Evolutionary conservation across 1,140 invertebrate species (phyloP).

Genomic region (Drosophila albomicans): DNA sequence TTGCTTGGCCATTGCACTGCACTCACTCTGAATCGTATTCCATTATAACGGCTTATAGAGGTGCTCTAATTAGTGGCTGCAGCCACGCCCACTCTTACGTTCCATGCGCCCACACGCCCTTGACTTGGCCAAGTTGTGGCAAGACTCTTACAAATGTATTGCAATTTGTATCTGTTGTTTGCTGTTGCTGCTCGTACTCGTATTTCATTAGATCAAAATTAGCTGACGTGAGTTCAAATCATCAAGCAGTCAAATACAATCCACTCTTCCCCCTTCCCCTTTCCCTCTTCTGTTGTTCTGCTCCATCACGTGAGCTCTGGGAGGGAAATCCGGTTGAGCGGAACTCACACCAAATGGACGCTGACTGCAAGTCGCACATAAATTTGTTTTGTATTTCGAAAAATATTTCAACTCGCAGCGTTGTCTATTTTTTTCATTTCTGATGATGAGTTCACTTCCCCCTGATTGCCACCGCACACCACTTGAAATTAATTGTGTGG

Average conservation of each 20-base stretch:
- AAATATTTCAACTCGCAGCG: conserved; percentile 25
- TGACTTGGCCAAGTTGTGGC: background rate
- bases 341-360: conserved; percentile 76
- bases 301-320: conserved; percentile 7
- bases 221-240: conserved; percentile 62
- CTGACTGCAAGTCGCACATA: conserved; percentile 63
- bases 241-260: conserved; percentile 9
- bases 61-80: conserved; percentile 47
- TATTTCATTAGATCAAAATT: conserved; percentile 73
- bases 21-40: conserved; percentile 21
- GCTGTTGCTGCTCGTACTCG: conserved; percentile 32
- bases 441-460: conserved; percentile 32
- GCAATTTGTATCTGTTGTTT: conserved; percentile 68
- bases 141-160: conserved; percentile 63
- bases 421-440: conserved; percentile 26
- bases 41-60: conserved; percentile 53
- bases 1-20: conserved; percentile 29
- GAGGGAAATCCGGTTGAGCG: conserved; percentile 58
- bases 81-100: conserved; percentile 23
- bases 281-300: background rate
- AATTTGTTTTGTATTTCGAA: conserved; percentile 48
- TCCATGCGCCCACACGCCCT: background rate
- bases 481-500: conserved; percentile 70
- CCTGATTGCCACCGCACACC: conserved; percentile 2
- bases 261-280: background rate